Conservation (phyloP, 2,113 vertebrate species). For the Myotis yumanensis region DNA sequence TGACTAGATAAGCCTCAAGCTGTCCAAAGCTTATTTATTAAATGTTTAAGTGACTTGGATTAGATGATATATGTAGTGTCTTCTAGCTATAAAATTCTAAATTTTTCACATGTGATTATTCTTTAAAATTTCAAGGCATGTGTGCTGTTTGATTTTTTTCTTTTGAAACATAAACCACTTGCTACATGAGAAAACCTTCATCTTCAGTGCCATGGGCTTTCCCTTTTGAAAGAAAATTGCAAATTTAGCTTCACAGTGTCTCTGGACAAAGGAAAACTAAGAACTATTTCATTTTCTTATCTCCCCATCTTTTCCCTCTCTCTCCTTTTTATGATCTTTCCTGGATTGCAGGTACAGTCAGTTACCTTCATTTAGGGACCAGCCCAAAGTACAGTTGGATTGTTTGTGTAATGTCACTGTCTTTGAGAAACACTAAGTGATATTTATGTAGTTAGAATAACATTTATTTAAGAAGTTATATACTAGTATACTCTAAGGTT, state of each 20-base stretch:
- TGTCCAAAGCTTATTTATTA: neutral
- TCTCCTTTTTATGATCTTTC: neutral
- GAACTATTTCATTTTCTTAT: neutral
- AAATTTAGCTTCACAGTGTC: neutral
- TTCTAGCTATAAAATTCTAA: neutral
- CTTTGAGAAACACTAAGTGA: neutral
- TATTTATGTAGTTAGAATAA: neutral
- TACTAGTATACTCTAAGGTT: neutral
- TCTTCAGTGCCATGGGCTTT: neutral
- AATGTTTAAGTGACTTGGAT: neutral
- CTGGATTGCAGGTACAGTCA: neutral
- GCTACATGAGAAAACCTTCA: neutral
- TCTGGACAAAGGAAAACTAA: neutral
- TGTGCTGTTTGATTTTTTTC: neutral
- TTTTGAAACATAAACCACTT: conserved; percentile 12
- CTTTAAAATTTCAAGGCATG: neutral
- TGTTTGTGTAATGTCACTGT: neutral
- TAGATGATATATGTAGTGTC: neutral
- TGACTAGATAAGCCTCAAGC: neutral
- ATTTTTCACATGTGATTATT: neutral
- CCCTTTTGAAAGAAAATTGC: neutral
- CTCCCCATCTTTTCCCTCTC: neutral
- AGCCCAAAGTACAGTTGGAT: neutral
- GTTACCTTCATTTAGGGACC: neutral
- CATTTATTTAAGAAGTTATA: neutral